Conservation (phyloP, 2,113 vertebrate genomes). For the Machaerirhynchus nigripectus region DNA sequence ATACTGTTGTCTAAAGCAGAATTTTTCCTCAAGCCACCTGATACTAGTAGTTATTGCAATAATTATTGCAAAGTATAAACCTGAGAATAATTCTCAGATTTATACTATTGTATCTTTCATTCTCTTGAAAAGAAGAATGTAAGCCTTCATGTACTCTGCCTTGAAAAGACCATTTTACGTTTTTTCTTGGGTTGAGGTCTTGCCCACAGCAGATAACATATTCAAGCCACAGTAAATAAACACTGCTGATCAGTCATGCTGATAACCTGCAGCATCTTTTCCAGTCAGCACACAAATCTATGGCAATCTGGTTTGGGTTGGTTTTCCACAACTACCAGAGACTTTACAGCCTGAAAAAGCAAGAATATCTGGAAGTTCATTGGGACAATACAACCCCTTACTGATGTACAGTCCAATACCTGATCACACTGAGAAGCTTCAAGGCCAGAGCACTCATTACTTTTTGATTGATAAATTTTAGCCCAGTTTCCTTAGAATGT, state of each 20-base stretch:
- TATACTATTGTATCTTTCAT: neutral
- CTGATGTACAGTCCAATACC: neutral
- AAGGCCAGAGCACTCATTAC: neutral
- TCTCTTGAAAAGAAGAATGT: neutral
- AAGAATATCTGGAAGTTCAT: neutral
- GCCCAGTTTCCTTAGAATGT: neutral
- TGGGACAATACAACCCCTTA: neutral
- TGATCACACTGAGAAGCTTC: neutral
- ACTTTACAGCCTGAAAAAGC: neutral
- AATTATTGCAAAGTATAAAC: neutral
- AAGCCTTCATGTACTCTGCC: neutral
- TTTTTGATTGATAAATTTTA: neutral
- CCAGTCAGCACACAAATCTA: neutral
- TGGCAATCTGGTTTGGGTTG: neutral
- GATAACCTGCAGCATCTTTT: neutral
- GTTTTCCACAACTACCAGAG: neutral
- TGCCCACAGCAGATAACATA: neutral
- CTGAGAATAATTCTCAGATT: neutral
- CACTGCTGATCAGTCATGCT: neutral
- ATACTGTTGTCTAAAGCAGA: neutral
- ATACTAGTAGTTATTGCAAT: neutral
- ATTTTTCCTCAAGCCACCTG: neutral
- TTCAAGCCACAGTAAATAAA: neutral
- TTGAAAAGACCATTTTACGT: neutral
- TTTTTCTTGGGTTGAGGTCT: neutral